Base-by-base conservation (phyloP, 2,113 vertebrate species). In the Phylloscopus whistleri region DNA sequence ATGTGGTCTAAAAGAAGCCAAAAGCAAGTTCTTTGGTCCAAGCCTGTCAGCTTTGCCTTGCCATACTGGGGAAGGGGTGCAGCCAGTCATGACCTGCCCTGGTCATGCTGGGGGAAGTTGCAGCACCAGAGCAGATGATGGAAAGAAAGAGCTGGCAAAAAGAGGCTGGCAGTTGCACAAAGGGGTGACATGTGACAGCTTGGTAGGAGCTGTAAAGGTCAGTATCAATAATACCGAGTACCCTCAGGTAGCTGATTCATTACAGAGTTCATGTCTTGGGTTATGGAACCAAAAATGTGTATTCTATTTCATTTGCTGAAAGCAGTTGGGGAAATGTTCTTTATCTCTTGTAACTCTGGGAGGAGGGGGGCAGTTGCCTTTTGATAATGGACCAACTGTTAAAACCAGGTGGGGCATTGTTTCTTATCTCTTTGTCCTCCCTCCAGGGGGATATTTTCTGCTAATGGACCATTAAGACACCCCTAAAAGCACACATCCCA, bases 181-280 rank as follows among this genome's bases (percentile, higher is more conserved):
- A 53, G 16, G 11, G 28, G 53, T 56, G 44, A 35, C 0, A 0
- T 6, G 53, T 79, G 67, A 44, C 49, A 77, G 62, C 26, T 73
- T 75, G 56, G 43, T 17, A 59, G 44, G 85, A 87, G 59, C 52
- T 75, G 43, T 6, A 31, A 72, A 79, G 69, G 70, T 62, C 55
- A 10, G 23, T n/a, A 35, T 49, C 0, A 2, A 20, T 44, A 27
- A 39, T 6, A 30, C 5, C 0, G 1, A 53, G 39, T 19, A 43
- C 20, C 20, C 26, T 83, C 13, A 3, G 33, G 3, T 39, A 43
- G 21, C 26, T 53, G 37, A 53, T 59, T 51, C 66, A 48, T 41
- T 27, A n/a, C 31, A 49, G 55, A 39, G 70, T 52, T 37, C 37
- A 37, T 37, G 37, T 37, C 37, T 37, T 37, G 37, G 37, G 37